phyloP scores from a whole-genome alignment of 2,113 vertebrate species.

The Vireo altiloquus region DNA sequence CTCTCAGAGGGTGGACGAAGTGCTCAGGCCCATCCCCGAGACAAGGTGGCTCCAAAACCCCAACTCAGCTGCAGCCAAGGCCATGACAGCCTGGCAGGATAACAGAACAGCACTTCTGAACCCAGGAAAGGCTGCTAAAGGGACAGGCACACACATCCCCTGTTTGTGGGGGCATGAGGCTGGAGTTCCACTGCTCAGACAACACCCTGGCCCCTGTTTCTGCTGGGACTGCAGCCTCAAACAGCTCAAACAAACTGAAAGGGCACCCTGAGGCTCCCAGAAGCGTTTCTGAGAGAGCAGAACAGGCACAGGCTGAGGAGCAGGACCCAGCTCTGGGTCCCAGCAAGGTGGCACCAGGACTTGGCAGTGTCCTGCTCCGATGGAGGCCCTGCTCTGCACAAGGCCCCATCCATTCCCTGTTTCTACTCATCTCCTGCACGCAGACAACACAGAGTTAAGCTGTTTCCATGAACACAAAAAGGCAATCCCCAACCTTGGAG shows the following conservation, averaged over 20 bases:
- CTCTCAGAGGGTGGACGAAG: background rate
- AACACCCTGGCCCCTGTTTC: background rate
- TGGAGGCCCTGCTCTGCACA: background rate
- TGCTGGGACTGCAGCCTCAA: background rate
- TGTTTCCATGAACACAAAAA: background rate
- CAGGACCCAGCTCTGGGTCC: background rate
- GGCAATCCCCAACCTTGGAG: background rate
- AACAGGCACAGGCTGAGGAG: background rate
- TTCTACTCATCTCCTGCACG: background rate
- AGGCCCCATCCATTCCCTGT: fast-evolving
- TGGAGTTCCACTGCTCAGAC: background rate
- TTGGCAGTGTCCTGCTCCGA: background rate
- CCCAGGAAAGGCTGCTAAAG: fast-evolving
- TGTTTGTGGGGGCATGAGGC: fast-evolving
- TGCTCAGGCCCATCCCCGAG: background rate
- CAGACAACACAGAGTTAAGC: background rate
- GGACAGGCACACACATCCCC: fast-evolving
- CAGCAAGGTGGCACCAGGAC: background rate
- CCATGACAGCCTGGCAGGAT: fast-evolving
- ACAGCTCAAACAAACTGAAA: background rate
- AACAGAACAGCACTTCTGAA: fast-evolving
- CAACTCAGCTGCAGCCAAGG: fast-evolving
- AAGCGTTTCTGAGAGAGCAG: background rate
- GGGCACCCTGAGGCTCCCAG: background rate
- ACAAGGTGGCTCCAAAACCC: background rate